Percentiles rank a stretch among this genome's conserved stretches.
Conservation (phyloP, 2,797 vertebrate genomes). For the Remorina albescens region DNA sequence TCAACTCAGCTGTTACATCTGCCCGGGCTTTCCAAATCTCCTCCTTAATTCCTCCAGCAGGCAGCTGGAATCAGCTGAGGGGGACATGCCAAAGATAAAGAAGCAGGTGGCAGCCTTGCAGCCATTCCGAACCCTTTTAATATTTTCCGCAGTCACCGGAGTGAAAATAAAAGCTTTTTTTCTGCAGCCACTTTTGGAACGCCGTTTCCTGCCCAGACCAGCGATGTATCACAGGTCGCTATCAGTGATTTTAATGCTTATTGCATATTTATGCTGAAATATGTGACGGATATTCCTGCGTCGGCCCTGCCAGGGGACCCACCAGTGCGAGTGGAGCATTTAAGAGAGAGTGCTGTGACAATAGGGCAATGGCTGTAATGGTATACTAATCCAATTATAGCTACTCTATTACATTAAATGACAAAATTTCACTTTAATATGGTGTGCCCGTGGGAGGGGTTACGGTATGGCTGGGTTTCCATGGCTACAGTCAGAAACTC, state of each 20-base stretch:
- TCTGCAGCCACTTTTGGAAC: conserved; percentile 11
- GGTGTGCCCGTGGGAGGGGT: conserved; percentile 68
- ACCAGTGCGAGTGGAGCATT: conserved; percentile 49
- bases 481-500: conserved; percentile 68
- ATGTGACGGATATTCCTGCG: conserved; percentile 41
- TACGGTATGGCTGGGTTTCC: conserved; percentile 64
- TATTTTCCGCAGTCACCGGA: conserved; percentile 21
- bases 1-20: conserved; percentile 79
- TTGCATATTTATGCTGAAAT: conserved; percentile 34
- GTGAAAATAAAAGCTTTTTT: conserved; percentile 33
- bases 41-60: conserved; percentile 73
- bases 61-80: conserved; percentile 63
- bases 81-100: conserved; percentile 55
- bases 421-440: conserved; percentile 71
- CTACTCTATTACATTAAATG: conserved; percentile 70
- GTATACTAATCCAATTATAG: conserved; percentile 75
- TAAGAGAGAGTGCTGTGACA: conserved; percentile 62
- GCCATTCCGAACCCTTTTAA: conserved; percentile 20
- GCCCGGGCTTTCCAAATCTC: conserved; percentile 72
- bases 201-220: conserved; percentile 16
- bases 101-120: conserved; percentile 51
- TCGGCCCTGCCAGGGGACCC: conserved; percentile 35
- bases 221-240: conserved; percentile 21
- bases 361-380: conserved; percentile 70
- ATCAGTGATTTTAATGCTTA: conserved; percentile 44